Percentiles rank a stretch among this genome's conserved stretches.
Evolutionary conservation across 2,113 vertebrate genomes (phyloP).

Genomic region (Nesoenas mayeri): DNA sequence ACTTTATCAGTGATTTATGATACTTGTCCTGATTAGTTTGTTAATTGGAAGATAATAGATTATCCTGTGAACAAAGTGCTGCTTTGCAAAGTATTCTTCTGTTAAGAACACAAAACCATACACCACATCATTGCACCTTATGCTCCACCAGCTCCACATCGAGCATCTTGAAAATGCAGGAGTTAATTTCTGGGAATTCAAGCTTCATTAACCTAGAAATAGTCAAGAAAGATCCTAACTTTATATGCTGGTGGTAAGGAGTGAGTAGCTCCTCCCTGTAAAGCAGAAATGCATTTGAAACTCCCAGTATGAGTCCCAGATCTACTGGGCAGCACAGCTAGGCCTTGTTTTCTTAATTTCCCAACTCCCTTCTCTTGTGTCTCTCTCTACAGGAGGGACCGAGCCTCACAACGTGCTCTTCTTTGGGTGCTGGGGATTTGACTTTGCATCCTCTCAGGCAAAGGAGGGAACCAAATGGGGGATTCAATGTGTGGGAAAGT

Average conservation of each 20-base stretch:
- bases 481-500: background rate
- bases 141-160: background rate
- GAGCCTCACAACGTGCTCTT: background rate
- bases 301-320: accelerated
- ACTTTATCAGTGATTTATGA: background rate
- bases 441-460: background rate
- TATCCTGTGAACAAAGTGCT: background rate
- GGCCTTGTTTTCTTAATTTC: background rate
- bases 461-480: background rate
- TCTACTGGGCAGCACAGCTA: background rate
- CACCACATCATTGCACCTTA: background rate
- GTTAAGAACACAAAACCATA: background rate
- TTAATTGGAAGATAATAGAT: background rate
- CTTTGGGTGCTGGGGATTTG: background rate
- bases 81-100: background rate
- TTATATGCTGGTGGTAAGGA: background rate
- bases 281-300: background rate
- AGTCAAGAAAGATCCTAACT: background rate
- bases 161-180: background rate
- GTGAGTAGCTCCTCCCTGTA: background rate
- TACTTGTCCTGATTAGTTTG: background rate
- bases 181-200: background rate
- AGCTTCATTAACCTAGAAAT: background rate
- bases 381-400: background rate
- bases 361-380: background rate